Base-by-base conservation (phyloP, 2,888 invertebrate genomes). In the Lepetodrilus schrolli region DNA sequence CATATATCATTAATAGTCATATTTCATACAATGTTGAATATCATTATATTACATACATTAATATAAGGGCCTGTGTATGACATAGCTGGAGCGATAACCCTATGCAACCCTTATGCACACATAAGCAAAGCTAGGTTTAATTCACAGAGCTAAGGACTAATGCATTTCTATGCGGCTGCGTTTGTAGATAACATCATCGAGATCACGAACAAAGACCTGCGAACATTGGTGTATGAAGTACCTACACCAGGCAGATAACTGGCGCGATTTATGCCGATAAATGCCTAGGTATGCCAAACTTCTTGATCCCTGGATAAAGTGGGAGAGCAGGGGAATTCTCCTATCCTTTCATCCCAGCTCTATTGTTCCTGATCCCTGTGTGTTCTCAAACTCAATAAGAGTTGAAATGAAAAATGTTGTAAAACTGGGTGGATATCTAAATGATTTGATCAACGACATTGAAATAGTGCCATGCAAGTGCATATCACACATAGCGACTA, bases 361-460 rank as follows among this genome's bases (percentile, higher is more conserved):
- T 26, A 21, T 58, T 58, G 58, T 30, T 34, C 26, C 13, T 7
- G 34, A 7, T 34, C 17, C n/a, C 17, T 8, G 58, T 58, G 58
- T 58, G 26, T 51, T 58, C 58, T 30, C 58, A 58, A 26, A 58
- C 58, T 26, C 58, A 30, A 30, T 58, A n/a, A 58, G 30, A 58
- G 58, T 58, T 17, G 58, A 58, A 58, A 58, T 58, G n/a, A 58
- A 30, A 58, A 43, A 58, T 58, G 58, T 58, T 13, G 58, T n/a
- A 58, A 58, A 58, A 58, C 34, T 26, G 58, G 58, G 58, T 58
- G 58, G 23, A 30, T 23, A 34, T 58, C 17, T 58, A 10, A 30
- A 34, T 30, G n/a, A 34, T n/a, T 30, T 58, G 58, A 17, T 58
- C 17, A n/a, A 17, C 26, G 17, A 17, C 20, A 34, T 7, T 30